Evolutionary conservation across 2,888 invertebrate genomes (phyloP).

Genomic region (Tenthredo distinguenda): DNA sequence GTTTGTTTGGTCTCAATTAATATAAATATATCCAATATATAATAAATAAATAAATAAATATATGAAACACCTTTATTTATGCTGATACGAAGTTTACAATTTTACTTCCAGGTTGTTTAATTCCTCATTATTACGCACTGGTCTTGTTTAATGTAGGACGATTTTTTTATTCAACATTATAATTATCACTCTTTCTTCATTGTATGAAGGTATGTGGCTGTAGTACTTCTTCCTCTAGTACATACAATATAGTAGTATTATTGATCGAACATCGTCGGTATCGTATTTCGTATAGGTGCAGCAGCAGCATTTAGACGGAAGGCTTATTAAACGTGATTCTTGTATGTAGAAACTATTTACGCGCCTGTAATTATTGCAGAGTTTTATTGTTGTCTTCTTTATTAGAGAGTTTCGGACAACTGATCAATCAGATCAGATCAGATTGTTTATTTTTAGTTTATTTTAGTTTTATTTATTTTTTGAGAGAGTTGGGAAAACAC

Average conservation of each 20-base stretch:
- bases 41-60: conserved; percentile 13
- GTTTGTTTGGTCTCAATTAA: conserved; percentile 1
- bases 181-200: background rate
- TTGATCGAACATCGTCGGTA: conserved; percentile 49
- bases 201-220: background rate
- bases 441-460: conserved; percentile 29
- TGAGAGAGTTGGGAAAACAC: conserved; percentile 31
- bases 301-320: background rate
- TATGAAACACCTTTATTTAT: background rate
- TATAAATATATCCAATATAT: background rate
- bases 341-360: background rate
- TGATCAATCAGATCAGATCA: background rate
- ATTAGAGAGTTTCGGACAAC: background rate
- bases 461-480: background rate
- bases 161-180: background rate
- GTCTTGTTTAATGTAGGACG: background rate
- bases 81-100: background rate
- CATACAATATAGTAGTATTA: conserved; percentile 31
- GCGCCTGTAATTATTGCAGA: background rate
- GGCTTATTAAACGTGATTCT: background rate
- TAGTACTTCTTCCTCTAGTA: conserved; percentile 8
- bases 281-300: conserved; percentile 16
- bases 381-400: background rate
- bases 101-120: background rate
- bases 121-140: background rate